Evolutionary conservation across 2,113 vertebrate species (phyloP).

Genomic region (Myodes glareolus): DNA sequence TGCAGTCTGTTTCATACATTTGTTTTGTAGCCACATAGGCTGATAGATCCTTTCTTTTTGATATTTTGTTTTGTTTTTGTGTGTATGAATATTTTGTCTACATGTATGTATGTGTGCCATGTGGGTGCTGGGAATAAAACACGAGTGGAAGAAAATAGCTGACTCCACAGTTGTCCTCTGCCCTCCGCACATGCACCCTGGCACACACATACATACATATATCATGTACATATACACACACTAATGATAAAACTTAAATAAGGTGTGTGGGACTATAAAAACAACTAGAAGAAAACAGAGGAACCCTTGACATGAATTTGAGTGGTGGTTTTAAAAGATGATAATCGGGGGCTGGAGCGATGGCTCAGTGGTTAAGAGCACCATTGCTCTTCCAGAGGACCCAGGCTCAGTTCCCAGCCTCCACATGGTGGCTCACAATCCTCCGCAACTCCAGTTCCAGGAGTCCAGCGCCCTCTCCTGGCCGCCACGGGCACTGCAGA

Average conservation of each 20-base stretch:
- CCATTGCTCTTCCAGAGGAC: not conserved
- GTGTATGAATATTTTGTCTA: not conserved
- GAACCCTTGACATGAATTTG: not conserved
- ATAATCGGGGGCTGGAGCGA: not conserved
- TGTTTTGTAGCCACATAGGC: not conserved
- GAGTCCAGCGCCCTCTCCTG: not conserved
- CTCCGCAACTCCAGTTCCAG: not conserved
- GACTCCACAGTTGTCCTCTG: not conserved
- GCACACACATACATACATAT: not conserved
- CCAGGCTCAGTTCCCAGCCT: not conserved
- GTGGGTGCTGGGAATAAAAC: not conserved
- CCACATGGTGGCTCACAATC: not conserved
- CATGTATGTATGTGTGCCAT: no score
- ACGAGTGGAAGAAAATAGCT: not conserved
- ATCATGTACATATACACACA: not conserved
- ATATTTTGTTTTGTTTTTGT: not conserved
- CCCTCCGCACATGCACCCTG: not conserved
- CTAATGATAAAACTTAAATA: not conserved
- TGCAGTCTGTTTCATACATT: not conserved
- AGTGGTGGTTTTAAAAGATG: not conserved
- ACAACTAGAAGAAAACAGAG: not conserved
- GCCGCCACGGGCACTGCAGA: not conserved
- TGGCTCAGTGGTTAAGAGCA: not conserved
- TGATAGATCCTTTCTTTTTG: not conserved
- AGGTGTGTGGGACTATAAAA: not conserved